Base-by-base conservation (phyloP, 2,888 invertebrate genomes). In the Parnassius apollo region DNA sequence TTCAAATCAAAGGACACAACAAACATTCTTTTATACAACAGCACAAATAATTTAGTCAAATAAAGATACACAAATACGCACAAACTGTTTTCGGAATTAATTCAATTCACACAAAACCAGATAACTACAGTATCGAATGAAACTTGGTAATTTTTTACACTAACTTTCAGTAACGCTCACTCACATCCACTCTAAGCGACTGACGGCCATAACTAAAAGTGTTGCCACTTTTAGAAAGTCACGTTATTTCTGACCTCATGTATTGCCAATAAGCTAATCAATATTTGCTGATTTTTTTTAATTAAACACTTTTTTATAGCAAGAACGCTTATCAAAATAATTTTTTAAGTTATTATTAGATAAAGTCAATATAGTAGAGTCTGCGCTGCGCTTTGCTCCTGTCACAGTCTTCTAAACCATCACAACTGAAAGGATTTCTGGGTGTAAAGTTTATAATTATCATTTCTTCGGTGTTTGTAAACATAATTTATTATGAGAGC, bases 151-250 rank as follows among this genome's bases (percentile, higher is more conserved):
- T 82, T 86, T 59, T 85, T 77, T 80, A 81, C 81, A 83, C 81
- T 75, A 82, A 82, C 83, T 83, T 86, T 81, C 83, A 77, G 82
- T 77, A 83, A 83, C 81, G 75, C 76, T 80, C 79, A 76, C 75
- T 76, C 73, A 71, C 84, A 83, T 75, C 76, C 83, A 80, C 76
- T 75, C 78, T 82, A 82, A 85, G 79, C 80, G 82, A 86, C 85
- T 79, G 80, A 89, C 90, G 86, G 91, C 91, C 91, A 91, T 91
- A 79, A 90, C 91, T 91, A 70, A 83, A 83, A 88, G 85, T 80
- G 76, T 78, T 78, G 75, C 78, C 77, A 75, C 70, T 64, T 66
- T 72, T 68, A 68, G 66, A 74, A 69, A 79, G 84, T 89, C 85
- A 88, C 86, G 83, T 85, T 85, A 80, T 76, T 79, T 75, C 78